phyloP scores from a whole-genome alignment of 2,113 vertebrate species.

The Crotalus helleri region DNA sequence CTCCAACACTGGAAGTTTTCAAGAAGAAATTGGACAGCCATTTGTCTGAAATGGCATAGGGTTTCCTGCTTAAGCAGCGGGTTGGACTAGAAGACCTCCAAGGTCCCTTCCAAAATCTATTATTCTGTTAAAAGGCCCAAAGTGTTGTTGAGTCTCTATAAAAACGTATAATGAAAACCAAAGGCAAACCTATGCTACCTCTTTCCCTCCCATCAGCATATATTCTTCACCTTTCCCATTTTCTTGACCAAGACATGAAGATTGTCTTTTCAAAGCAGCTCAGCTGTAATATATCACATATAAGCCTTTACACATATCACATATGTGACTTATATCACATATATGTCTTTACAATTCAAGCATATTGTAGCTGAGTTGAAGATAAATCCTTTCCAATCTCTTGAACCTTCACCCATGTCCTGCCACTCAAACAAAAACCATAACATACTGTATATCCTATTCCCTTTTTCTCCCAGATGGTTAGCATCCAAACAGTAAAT shows the following conservation, averaged over 20 bases:
- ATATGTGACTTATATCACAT: too few relatives aligned
- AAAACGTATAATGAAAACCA: background rate
- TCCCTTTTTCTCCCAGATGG: background rate
- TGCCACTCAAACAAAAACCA: background rate
- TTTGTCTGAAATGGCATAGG: background rate
- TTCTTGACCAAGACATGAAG: too few relatives aligned
- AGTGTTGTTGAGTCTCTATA: background rate
- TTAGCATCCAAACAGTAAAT: background rate
- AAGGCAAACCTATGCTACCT: background rate
- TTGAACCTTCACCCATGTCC: background rate
- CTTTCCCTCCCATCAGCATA: too few relatives aligned
- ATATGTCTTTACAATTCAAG: background rate
- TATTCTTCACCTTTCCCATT: background rate
- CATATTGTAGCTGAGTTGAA: background rate
- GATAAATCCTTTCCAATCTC: background rate
- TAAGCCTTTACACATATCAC: background rate
- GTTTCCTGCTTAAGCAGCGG: background rate
- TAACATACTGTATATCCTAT: too few relatives aligned
- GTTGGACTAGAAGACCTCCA: background rate
- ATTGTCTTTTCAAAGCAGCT: background rate
- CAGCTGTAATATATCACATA: background rate
- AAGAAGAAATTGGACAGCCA: background rate
- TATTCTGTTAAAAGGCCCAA: background rate
- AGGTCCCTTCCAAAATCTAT: background rate
- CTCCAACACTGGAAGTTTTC: background rate